Base-by-base conservation (phyloP, 2,888 invertebrate species). In the Melanotus villosus region DNA sequence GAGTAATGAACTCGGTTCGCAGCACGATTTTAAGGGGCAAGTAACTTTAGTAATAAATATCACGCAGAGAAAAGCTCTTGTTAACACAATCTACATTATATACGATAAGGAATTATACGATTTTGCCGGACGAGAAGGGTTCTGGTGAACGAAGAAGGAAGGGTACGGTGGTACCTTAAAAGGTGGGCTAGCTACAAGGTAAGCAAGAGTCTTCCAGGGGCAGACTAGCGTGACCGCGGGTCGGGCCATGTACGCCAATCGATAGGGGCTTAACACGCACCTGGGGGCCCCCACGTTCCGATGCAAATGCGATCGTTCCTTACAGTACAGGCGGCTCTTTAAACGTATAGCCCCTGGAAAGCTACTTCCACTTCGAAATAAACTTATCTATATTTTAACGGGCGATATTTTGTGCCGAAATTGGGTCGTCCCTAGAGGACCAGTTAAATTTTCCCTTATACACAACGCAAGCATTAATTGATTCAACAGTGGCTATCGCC, bases 181-280 rank as follows among this genome's bases (percentile, higher is more conserved):
- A 68, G 57, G 58, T 65, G 58, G 23, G 36, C 41, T 56, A 63
- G 36, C 41, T 56, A 63, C 56, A 62, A 68, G 52, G 68, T 59
- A 56, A 65, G 65, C 45, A 60, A 64, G 59, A 65, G 47, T 57
- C 62, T 63, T 66, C 62, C 70, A 64, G 60, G 65, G 62, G 58
- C 43, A 63, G 58, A 66, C 67, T 77, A 72, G 78, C 79, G 79
- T 79, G 79, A 79, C 77, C 75, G 70, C 73, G 72, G 73, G 62
- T 63, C 59, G 68, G 70, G 67, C 67, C 72, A 75, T 73, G 75
- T 71, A 75, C 68, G 74, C 76, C 74, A 81, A 82, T 82, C 81
- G 80, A 82, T 81, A 79, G 75, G 73, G 73, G 76, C 77, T 79
- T 80, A 80, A 80, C 82, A 82, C 82, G 82, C 81, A 81, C 81